Evolutionary conservation across 1,140 invertebrate species (phyloP), one percentile per base, ranked within the genome.

Genomic region (Drosophila nasuta): DNA sequence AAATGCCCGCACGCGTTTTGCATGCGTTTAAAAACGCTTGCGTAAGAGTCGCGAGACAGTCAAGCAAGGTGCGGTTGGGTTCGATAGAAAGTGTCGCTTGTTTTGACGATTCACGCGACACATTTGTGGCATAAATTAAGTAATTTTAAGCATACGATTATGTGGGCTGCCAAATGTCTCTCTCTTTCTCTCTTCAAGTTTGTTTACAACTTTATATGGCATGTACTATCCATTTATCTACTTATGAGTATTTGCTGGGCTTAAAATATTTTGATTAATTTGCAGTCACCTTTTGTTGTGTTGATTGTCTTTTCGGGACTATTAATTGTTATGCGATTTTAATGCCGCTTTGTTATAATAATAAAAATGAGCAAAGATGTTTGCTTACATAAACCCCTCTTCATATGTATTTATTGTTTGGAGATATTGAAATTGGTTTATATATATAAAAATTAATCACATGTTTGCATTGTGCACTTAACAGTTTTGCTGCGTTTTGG

Each of bases 291-390:
- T 56, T 59, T 82, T 77, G 72, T 76, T 17, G 43, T 41, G 10
- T 64, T 35, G 58, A 62, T 60, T 52, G 28, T 33, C 46, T 49
- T 76, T 76, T 74, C 64, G 65, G 10, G 43, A 41, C 77, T 63
- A 75, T 89, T 87, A 83, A 83, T 83, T 83, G 82, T 88, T 87
- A 88, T 83, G 80, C 73, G 80, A 72, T 87, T 88, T 87, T 83
- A 81, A 89, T 81, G 71, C 71, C 71, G 78, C 59, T 63, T 67
- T 46, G 58, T 41, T 65, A 54, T 49, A 75, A 70, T 62, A 63
- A 25, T 25, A 25, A 25, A 25, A 75, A 54, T 41, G 15, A 30
- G 17, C 11, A 52, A 71, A 59, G 52, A 35, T 60, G 66, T 62
- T 46, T 56, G 20, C 73, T 87, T 87, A 87, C 66, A 88, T 89